Conservation (phyloP, 23 tunicate species). For the Phallusia fumigata region DNA sequence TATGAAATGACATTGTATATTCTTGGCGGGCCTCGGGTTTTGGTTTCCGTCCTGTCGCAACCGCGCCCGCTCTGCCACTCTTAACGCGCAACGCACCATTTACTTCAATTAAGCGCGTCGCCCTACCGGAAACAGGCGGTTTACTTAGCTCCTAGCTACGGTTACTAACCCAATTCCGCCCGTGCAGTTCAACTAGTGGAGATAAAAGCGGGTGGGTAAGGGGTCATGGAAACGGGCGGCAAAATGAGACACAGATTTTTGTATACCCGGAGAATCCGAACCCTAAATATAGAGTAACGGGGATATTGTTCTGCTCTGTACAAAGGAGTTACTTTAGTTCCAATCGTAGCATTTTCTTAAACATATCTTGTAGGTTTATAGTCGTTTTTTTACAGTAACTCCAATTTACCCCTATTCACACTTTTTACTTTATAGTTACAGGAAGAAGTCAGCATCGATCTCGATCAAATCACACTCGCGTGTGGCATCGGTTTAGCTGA, state of each 20-base stretch:
- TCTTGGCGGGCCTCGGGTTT: neutral
- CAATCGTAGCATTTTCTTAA: too few species aligned
- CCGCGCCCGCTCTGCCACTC: neutral
- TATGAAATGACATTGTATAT: neutral
- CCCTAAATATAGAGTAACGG: too few species aligned
- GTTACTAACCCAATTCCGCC: too few species aligned
- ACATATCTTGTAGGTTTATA: too few species aligned
- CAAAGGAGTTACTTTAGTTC: too few species aligned
- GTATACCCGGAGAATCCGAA: too few species aligned
- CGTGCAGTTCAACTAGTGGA: too few species aligned
- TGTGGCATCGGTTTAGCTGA: conserved; percentile 31
- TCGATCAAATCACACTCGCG: conserved; percentile 41
- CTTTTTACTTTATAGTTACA: conserved; percentile 11
- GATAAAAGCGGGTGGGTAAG: too few species aligned
- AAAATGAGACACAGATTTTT: too few species aligned
- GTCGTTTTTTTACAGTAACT: neutral
- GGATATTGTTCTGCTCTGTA: too few species aligned
- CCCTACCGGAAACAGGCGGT: neutral
- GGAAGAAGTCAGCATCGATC: conserved; percentile 37
- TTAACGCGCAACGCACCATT: neutral
- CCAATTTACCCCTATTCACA: neutral
- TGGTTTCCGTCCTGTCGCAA: neutral
- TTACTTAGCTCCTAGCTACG: neutral
- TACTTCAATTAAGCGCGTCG: neutral
- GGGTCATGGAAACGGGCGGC: too few species aligned